Evolutionary conservation across 2,888 invertebrate species (phyloP).

Genomic region (Brachyopa scutellaris): DNA sequence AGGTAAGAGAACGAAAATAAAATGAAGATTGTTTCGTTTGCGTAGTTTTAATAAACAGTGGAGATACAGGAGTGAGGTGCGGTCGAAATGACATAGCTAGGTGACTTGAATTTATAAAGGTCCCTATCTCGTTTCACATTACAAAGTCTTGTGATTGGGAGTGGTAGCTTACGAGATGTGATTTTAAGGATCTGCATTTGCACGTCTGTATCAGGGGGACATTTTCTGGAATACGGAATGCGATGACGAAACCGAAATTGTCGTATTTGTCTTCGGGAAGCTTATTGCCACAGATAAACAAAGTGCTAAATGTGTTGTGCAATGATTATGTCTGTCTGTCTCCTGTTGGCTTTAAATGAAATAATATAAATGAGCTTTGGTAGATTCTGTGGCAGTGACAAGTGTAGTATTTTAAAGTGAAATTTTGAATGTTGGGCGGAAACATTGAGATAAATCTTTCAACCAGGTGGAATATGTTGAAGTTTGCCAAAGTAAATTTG

Average conservation of each 20-base stretch:
- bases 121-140: slow-evolving; percentile 15
- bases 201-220: too few relatives aligned
- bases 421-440: too few relatives aligned
- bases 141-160: slow-evolving; percentile 34
- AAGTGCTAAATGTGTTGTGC: slow-evolving; percentile 63
- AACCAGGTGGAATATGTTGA: too few relatives aligned
- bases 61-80: background rate
- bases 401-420: too few relatives aligned
- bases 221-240: slow-evolving; percentile 20
- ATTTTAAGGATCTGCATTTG: slow-evolving; percentile 55
- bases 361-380: too few relatives aligned
- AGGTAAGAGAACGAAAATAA: slow-evolving; percentile 58
- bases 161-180: slow-evolving; percentile 41
- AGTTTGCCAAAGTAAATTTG: too few relatives aligned
- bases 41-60: slow-evolving; percentile 70
- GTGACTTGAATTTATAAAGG: slow-evolving; percentile 58
- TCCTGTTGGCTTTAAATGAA: slow-evolving; percentile 39
- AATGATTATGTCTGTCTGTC: slow-evolving; percentile 42
- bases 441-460: too few relatives aligned
- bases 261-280: slow-evolving; percentile 56
- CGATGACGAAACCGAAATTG: slow-evolving; percentile 51
- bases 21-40: slow-evolving; percentile 71
- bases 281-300: slow-evolving; percentile 66
- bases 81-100: slow-evolving; percentile 14
- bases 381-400: too few relatives aligned